phyloP scores from a whole-genome alignment of 2,888 invertebrate genomes.

The Clitarchus hookeri region DNA sequence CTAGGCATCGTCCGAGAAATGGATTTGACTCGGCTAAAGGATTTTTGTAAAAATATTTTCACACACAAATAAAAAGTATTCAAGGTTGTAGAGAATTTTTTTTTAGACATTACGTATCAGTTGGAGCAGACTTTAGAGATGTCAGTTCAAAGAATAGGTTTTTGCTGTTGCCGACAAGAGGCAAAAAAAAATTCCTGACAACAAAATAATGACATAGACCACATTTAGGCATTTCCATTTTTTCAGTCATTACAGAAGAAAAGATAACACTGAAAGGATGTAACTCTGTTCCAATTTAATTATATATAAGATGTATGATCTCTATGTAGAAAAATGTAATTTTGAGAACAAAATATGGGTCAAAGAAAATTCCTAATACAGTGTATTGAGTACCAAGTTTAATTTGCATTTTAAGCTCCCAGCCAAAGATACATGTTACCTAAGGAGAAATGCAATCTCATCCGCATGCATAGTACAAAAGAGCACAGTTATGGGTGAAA shows the following conservation, averaged over 20 bases:
- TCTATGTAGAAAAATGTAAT: conserved; percentile 21
- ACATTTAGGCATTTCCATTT: background rate
- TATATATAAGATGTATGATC: conserved; percentile 20
- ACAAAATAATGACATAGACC: conserved; percentile 11
- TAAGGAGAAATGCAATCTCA: too few species aligned
- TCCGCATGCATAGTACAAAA: too few species aligned
- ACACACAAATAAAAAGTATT: background rate
- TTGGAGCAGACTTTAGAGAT: background rate
- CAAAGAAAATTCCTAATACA: background rate
- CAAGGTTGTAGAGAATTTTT: background rate
- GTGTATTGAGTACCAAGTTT: background rate
- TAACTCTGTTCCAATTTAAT: background rate
- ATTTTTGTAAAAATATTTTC: conserved; percentile 5
- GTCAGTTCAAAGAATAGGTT: conserved; percentile 20
- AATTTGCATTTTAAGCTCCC: background rate
- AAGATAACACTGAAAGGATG: conserved; percentile 21
- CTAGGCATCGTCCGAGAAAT: conserved; percentile 21
- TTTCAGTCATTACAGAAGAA: conserved; percentile 28
- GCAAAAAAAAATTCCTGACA: conserved; percentile 18
- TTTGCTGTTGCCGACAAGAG: background rate
- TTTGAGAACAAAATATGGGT: background rate
- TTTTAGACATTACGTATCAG: background rate
- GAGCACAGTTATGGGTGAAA: too few species aligned
- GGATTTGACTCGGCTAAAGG: background rate
- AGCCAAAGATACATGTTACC: background rate